A percentile compares a stretch with the other conserved stretches of the same genome.
These are phyloP conservation scores for Tipula vernalis DNA, from an alignment of 2,888 invertebrate species.

Conservation along the genomic window DNA sequence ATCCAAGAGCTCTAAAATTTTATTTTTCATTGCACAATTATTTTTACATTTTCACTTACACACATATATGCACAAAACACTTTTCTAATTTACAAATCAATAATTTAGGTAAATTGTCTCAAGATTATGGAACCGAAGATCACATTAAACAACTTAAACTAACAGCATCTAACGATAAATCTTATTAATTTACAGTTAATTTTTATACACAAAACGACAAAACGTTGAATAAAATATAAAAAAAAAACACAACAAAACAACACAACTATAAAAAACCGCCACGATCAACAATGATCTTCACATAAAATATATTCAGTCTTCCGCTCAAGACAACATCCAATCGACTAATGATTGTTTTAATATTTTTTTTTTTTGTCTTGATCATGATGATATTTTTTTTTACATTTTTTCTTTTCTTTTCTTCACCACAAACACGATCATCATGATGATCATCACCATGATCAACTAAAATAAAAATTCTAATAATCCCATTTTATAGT, in stretches of 20 bases:
- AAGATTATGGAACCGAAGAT: not conserved
- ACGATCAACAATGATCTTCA: not conserved
- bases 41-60: not conserved
- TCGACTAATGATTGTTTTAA: slow-evolving; percentile 5
- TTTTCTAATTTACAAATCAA: not conserved
- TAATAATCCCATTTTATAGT: not conserved
- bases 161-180: not conserved
- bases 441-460: not conserved
- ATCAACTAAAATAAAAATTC: not conserved
- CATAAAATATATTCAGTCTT: not conserved
- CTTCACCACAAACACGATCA: not conserved
- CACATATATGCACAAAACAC: not conserved
- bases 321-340: slow-evolving; percentile 4
- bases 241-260: not conserved
- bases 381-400: not conserved
- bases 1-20: not conserved
- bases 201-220: not conserved
- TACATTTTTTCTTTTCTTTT: not conserved
- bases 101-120: not conserved
- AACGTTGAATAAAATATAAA: not conserved
- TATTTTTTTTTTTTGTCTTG: not conserved
- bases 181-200: not conserved
- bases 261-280: not conserved
- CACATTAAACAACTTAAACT: not conserved
- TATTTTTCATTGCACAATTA: not conserved